phyloP scores from a whole-genome alignment of 2,888 invertebrate genomes.

The Strigamia crassipes region DNA sequence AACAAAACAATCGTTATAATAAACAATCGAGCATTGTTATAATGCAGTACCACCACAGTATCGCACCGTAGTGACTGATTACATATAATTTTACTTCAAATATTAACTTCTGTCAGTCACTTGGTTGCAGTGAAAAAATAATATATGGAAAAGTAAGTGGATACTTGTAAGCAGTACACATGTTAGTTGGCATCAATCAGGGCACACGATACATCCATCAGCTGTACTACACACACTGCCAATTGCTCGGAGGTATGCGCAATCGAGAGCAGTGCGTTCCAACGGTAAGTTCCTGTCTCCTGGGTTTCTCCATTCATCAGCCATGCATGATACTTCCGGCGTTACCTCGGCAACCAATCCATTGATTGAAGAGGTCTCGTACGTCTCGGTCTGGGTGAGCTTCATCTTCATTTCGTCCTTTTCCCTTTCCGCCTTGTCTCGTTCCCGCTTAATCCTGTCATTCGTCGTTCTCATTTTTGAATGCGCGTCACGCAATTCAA shows the following conservation, averaged over 20 bases:
- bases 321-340: background rate
- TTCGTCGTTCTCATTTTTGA: constrained; percentile 88
- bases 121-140: background rate
- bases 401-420: constrained; percentile 52
- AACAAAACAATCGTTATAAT: background rate
- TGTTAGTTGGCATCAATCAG: constrained; percentile 1
- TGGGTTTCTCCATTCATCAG: constrained; percentile 16
- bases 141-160: background rate
- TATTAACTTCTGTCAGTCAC: background rate
- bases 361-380: background rate
- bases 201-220: constrained; percentile 7
- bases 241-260: constrained; percentile 15
- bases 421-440: constrained; percentile 74
- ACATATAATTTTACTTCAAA: background rate
- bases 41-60: background rate
- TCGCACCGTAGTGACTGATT: background rate
- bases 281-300: background rate
- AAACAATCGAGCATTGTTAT: background rate
- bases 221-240: constrained; percentile 25
- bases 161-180: constrained; percentile 14
- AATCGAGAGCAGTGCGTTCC: constrained; percentile 14
- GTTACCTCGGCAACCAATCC: constrained; percentile 48
- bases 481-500: constrained; percentile 87
- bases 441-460: constrained; percentile 84
- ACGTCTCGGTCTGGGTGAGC: constrained; percentile 39